Percentiles rank a stretch among this genome's conserved stretches.
Evolutionary conservation across 1,140 invertebrate species (phyloP).

Genomic region (Aporrectodea caliginosa): DNA sequence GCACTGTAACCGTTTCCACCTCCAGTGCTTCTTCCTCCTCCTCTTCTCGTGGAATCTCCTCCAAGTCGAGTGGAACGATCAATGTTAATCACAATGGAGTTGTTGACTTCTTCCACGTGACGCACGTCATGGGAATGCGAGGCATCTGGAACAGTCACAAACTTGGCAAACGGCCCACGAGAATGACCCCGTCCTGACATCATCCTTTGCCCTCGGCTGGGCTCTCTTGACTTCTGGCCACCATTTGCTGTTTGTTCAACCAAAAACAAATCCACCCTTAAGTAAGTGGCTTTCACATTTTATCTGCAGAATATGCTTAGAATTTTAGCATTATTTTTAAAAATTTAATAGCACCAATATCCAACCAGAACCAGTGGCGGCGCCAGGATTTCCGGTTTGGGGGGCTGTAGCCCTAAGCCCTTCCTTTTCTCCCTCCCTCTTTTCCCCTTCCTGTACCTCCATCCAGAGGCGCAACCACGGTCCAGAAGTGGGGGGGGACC

Average conservation of each 20-base stretch:
- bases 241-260: background rate
- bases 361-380: no score
- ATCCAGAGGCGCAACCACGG: no score
- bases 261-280: background rate
- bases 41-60: background rate
- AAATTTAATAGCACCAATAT: no score
- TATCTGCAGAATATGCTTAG: no score
- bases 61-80: background rate
- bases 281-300: no score
- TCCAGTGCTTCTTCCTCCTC: background rate
- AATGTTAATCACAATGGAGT: background rate
- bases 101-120: background rate
- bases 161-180: background rate
- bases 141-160: background rate
- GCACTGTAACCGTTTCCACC: no score
- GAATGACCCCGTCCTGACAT: background rate
- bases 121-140: background rate
- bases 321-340: no score
- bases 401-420: no score
- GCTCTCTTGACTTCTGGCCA: background rate
- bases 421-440: no score
- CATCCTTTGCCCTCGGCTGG: background rate
- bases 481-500: no score
- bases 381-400: no score
- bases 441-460: no score